Evolutionary conservation across 2,888 invertebrate species (phyloP).

Genomic region (Drosophila koepferae): DNA sequence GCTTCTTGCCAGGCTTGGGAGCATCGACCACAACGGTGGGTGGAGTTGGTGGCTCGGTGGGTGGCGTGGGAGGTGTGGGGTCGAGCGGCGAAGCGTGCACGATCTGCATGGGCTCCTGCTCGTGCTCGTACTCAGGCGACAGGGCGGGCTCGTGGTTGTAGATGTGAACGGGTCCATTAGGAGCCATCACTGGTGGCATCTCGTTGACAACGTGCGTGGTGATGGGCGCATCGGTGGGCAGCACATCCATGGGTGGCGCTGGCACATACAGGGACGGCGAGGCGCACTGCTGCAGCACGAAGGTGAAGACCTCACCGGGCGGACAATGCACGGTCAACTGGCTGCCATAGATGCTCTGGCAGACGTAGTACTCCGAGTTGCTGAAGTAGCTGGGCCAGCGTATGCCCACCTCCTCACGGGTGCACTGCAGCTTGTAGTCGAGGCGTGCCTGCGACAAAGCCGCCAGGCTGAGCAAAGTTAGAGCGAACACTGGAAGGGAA

Average conservation of each 20-base stretch:
- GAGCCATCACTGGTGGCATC: constrained; percentile 42
- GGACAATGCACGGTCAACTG: constrained; percentile 73
- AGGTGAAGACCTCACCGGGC: constrained; percentile 81
- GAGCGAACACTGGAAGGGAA: constrained; percentile 59
- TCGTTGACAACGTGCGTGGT: constrained; percentile 43
- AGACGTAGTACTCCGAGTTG: constrained; percentile 79
- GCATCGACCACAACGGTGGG: constrained; percentile 47
- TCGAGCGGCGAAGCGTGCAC: constrained; percentile 35
- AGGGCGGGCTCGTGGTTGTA: not conserved
- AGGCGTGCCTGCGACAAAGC: constrained; percentile 69
- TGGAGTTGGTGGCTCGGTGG: constrained; percentile 55
- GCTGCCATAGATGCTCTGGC: constrained; percentile 67
- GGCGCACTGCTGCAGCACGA: constrained; percentile 81
- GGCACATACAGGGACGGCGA: constrained; percentile 76
- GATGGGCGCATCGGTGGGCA: constrained; percentile 73
- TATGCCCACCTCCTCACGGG: constrained; percentile 76
- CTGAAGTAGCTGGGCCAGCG: constrained; percentile 84
- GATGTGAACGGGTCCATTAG: not conserved
- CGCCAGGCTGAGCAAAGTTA: constrained; percentile 72
- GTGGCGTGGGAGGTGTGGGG: constrained; percentile 58
- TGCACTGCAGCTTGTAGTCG: constrained; percentile 75
- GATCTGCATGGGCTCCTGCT: constrained; percentile 20
- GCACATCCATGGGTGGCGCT: constrained; percentile 71
- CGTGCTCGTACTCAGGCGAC: constrained; percentile 7
- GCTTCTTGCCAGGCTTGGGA: constrained; percentile 57